Base-by-base conservation (phyloP, 2,888 invertebrate species). In the Macropis europaea region DNA sequence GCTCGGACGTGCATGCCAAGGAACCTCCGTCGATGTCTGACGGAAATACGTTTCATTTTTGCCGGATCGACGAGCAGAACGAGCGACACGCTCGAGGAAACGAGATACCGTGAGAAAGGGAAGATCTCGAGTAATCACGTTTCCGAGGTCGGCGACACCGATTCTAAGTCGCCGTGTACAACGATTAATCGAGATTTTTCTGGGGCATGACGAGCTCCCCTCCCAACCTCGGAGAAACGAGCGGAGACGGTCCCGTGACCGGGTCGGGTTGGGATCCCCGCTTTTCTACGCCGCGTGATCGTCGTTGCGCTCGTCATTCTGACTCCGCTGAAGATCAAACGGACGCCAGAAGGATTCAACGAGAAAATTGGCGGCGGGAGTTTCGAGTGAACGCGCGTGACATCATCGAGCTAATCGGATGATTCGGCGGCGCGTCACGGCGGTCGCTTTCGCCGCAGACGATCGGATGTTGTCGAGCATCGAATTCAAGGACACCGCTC, bases 31-130 rank as follows among this genome's bases (percentile, higher is more conserved):
- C n/a, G n/a, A n/a, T n/a, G n/a, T n/a, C n/a, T n/a, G n/a, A n/a
- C n/a, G 47, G 56, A 64, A 62, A 76, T 48, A 72, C 72, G 68
- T 61, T 42, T 47, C 43, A 70, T 63, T 66, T 70, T 73, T 45
- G 70, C 68, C 54, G 73, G 64, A 36, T 59, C 78, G 70, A 52
- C 64, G 43, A 71, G 68, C 79, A 74, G 74, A 66, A 73, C 26
- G 62, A 69, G 56, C 81, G 82, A 80, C 73, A 78, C 80, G 82
- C 80, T 82, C 68, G 71, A 71, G 54, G 69, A 73, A 61, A 40
- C 73, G 70, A 54, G 63, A 63, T 64, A 40, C 72, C 77, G 82
- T 82, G 82, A 78, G 82, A 82, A 80, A 76, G 76, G 73, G 56
- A 61, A 59, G 67, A 74, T 71, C 70, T 66, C 52, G 59, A 57